Percentiles rank a stretch among this genome's conserved stretches.
Conservation (phyloP, 2,113 vertebrate species). For the Eurypyga helias region DNA sequence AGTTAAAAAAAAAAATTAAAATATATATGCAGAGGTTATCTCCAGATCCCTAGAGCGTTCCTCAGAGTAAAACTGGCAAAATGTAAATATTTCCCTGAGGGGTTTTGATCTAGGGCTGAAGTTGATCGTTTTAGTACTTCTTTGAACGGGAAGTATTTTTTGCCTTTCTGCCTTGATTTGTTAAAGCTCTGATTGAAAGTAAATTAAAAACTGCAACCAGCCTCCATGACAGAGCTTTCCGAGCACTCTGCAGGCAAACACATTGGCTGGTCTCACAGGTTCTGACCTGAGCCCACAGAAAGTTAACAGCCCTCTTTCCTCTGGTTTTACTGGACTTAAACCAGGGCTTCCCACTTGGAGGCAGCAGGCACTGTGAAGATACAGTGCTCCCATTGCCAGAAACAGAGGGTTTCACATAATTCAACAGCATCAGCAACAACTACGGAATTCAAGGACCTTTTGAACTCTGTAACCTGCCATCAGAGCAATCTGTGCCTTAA, state of each 20-base stretch:
- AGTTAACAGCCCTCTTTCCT: neutral
- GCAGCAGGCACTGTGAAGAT: neutral
- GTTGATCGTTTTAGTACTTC: slow-evolving; percentile 70
- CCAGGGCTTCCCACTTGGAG: neutral
- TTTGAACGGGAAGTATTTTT: slow-evolving; percentile 48
- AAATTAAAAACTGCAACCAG: slow-evolving; percentile 28
- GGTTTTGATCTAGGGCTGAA: slow-evolving; percentile 65
- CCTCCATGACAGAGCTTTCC: neutral
- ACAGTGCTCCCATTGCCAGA: neutral
- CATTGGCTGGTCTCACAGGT: neutral
- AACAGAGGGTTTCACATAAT: neutral
- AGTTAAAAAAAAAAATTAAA: slow-evolving; percentile 33
- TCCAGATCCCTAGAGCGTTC: slow-evolving; percentile 67
- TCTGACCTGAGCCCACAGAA: neutral
- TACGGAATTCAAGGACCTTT: neutral
- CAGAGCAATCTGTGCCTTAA: neutral
- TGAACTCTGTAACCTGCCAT: neutral
- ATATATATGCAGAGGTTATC: slow-evolving; percentile 57
- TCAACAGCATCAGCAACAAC: neutral
- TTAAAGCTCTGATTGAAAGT: slow-evolving; percentile 52
- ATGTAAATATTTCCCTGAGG: slow-evolving; percentile 74
- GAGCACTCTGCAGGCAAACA: neutral
- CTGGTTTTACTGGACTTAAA: neutral
- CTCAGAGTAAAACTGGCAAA: slow-evolving; percentile 73
- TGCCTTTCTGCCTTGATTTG: slow-evolving; percentile 56